A percentile compares a stretch with the other conserved stretches of the same genome.
phyloP scores from a whole-genome alignment of 2,113 vertebrate species.

The Etheostoma spectabile region DNA sequence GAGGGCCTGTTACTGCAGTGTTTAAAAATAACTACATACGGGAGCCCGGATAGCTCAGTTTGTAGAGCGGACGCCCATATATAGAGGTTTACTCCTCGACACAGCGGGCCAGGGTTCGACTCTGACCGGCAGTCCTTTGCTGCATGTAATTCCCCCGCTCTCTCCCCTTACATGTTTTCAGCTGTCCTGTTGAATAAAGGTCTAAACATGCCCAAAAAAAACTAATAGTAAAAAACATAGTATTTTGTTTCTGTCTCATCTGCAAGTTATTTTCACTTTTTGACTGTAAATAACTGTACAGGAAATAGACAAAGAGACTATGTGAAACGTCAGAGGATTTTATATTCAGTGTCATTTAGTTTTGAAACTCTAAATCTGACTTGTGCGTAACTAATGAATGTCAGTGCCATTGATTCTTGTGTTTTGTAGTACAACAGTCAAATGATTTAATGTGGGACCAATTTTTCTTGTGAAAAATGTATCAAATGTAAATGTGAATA shows the following conservation, averaged over 20 bases:
- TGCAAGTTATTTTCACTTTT: not conserved
- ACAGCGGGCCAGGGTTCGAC: too few relatives aligned
- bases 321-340: not conserved
- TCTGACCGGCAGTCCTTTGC: too few relatives aligned
- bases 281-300: conserved; percentile 32
- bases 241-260: not conserved
- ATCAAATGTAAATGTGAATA: conserved; percentile 35
- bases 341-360: conserved; percentile 7
- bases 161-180: too few relatives aligned
- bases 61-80: too few relatives aligned
- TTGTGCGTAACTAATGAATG: conserved; percentile 26
- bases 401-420: conserved; percentile 20
- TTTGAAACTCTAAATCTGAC: conserved; percentile 1
- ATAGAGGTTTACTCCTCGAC: too few relatives aligned
- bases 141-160: too few relatives aligned
- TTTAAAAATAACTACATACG: conserved; percentile 21
- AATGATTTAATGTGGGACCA: conserved; percentile 1
- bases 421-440: not conserved
- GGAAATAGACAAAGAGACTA: not conserved
- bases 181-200: too few relatives aligned
- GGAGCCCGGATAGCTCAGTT: too few relatives aligned
- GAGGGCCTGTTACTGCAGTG: conserved; percentile 14
- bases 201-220: too few relatives aligned
- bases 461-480: conserved; percentile 17
- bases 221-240: too few relatives aligned